Percentiles rank a stretch among this genome's conserved stretches.
Evolutionary conservation across 2,113 vertebrate genomes (phyloP).

Genomic region (Vireo altiloquus): DNA sequence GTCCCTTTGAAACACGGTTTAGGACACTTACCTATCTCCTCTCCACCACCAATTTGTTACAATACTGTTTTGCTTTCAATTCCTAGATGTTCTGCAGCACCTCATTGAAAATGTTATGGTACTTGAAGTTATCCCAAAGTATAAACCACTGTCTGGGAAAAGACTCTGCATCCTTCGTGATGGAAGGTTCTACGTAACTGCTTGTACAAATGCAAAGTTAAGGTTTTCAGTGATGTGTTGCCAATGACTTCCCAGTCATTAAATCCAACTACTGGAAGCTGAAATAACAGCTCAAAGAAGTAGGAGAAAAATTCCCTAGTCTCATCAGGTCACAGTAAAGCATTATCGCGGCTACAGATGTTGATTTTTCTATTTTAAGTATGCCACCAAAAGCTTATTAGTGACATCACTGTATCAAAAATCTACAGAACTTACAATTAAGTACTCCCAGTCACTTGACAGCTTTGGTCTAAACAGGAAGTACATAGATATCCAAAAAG

Average conservation of each 20-base stretch:
- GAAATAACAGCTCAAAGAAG: neutral
- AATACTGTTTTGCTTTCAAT: neutral
- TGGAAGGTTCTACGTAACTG: neutral
- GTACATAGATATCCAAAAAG: rapidly evolving
- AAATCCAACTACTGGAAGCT: neutral
- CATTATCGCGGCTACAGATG: neutral
- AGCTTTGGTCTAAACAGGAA: neutral
- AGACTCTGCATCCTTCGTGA: neutral
- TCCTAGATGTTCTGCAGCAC: neutral
- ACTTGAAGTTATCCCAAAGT: neutral
- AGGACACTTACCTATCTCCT: neutral
- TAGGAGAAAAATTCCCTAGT: neutral
- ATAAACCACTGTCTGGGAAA: neutral
- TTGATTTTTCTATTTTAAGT: neutral
- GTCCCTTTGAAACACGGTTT: neutral
- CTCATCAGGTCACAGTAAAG: neutral
- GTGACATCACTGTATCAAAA: neutral
- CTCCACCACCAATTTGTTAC: neutral
- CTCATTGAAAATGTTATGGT: neutral
- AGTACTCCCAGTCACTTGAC: neutral
- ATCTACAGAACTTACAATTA: neutral
- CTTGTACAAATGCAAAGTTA: neutral
- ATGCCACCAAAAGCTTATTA: neutral
- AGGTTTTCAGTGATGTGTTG: neutral
- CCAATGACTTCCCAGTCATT: neutral